Base-by-base conservation (phyloP, 2,113 vertebrate genomes). In the Catagonus wagneri region DNA sequence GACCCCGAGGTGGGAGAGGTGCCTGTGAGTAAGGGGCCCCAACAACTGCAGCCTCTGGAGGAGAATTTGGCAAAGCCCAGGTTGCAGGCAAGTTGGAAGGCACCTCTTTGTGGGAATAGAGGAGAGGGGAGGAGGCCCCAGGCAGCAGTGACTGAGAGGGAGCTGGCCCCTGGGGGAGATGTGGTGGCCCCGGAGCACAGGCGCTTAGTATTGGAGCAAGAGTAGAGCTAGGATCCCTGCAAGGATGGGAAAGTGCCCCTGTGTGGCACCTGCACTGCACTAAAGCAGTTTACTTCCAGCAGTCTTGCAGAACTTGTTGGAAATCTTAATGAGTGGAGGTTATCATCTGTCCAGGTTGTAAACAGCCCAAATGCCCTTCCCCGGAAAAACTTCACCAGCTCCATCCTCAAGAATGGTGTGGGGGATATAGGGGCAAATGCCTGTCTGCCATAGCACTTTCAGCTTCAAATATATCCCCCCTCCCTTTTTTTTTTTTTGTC, bases 391-490 rank as follows among this genome's bases (percentile, higher is more conserved):
- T 98, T 96, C 99, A 98, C 61, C 99, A 99, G 90, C 99, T 99
- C 7, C 99, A 99, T 97, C 98, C 99, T 83, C 99, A 99, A 97
- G 99, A 99, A 85, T 97, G 99, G 94, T 99, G 99, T 0, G 99
- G 99, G 90, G 97, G 99, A 63, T 99, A 99, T 99, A 99, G 99
- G 97, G 99, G 99, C 97, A 99, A 99, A 80, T 97, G 99, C 13
- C 99, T 99, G 39, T 99, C 99, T 87, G 99, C 99, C 99, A 99
- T 56, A 99, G 99, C 98, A 99, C 99, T 0, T 99, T 99, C 98
- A 99, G 99, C 93, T 99, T 99, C 98, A 99, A 99, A 90, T 99
- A 99, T 95, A 99, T 99, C 56, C 99, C n/a, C n/a, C n/a, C n/a
- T n/a, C n/a, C n/a, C n/a, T n/a, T n/a, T n/a, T n/a, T n/a, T n/a